These are phyloP conservation scores for Bubo blakistoni DNA, from an alignment of 2,113 vertebrate species.

Conservation along the genomic window DNA sequence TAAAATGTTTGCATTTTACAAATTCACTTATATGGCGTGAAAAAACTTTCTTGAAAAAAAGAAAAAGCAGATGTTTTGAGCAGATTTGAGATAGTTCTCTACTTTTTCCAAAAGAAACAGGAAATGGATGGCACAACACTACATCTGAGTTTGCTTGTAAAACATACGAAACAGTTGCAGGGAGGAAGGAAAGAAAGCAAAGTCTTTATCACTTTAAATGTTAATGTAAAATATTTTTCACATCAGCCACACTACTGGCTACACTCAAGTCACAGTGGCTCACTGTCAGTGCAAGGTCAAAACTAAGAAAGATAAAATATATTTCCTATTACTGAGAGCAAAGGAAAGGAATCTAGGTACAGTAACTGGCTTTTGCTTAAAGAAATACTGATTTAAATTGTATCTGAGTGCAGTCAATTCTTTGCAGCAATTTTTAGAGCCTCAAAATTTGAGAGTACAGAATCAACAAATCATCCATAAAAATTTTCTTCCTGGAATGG, in stretches of 20 bases:
- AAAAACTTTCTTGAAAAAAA: background rate
- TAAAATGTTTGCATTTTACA: background rate
- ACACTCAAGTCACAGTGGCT: background rate
- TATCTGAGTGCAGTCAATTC: background rate
- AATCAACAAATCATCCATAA: conserved; percentile 28
- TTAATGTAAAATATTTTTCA: conserved; percentile 11
- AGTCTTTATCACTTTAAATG: background rate
- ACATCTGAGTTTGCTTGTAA: background rate
- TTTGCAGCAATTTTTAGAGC: conserved; percentile 29
- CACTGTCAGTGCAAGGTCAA: background rate
- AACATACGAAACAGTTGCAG: background rate
- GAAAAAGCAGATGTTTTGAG: background rate
- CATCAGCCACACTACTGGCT: background rate
- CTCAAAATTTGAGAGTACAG: conserved; percentile 17
- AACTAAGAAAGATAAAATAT: background rate
- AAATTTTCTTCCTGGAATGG: conserved; percentile 9
- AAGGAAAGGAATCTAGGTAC: conserved; percentile 6
- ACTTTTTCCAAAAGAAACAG: background rate
- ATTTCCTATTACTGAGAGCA: conserved; percentile 18
- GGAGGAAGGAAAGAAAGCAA: background rate
- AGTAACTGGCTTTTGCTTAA: background rate
- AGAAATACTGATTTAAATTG: conserved; percentile 21
- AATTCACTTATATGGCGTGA: background rate
- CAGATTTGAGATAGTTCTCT: background rate
- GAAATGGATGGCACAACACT: background rate